Evolutionary conservation across 2,113 vertebrate species (phyloP), one percentile per base, ranked within the genome.

Genomic region (Lepidothrix coronata): DNA sequence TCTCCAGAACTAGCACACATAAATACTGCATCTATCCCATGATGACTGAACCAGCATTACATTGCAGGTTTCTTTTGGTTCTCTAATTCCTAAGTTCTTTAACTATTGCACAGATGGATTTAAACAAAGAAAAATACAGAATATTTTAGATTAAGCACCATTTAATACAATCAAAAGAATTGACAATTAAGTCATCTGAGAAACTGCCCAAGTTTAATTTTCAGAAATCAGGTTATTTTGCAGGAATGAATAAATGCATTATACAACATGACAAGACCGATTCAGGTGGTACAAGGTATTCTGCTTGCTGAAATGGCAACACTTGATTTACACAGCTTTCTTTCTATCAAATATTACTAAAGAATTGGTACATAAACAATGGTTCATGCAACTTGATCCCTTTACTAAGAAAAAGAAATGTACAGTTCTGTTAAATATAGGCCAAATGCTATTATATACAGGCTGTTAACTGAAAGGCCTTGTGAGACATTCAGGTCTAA

Each of bases 261-360:
- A 41, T 41, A 41, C 39, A 41, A 41, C 39, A 41, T 35, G 65
- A 85, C 77, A 95, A 93, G 85, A 96, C 35, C 76, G 87, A 54
- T 76, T 92, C 43, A 95, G 78, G 24, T 59, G 66, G 89, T 84
- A 96, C 81, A 91, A 93, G 52, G 73, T 79, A 78, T 79, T 92
- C 65, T 85, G 78, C 90, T 97, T 0, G 2, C 91, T 91, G 88
- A 95, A 97, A 95, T 14, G 49, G 57, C 71, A 83, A 84, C 51
- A 77, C 61, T 96, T 97, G 96, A 97, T 97, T 97, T 97, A 94
- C 91, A 97, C 12, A 77, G 57, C 48, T 73, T 75, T 21, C 76
- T 85, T 96, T 93, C 59, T 91, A 72, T 81, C 70, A 88, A 91
- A 93, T 70, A 84, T 94, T 89, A 81, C 74, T 93, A 59, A 90